A percentile compares a stretch with the other conserved stretches of the same genome.
Conservation (phyloP, 2,888 invertebrate genomes). For the Heliconius charithonia region DNA sequence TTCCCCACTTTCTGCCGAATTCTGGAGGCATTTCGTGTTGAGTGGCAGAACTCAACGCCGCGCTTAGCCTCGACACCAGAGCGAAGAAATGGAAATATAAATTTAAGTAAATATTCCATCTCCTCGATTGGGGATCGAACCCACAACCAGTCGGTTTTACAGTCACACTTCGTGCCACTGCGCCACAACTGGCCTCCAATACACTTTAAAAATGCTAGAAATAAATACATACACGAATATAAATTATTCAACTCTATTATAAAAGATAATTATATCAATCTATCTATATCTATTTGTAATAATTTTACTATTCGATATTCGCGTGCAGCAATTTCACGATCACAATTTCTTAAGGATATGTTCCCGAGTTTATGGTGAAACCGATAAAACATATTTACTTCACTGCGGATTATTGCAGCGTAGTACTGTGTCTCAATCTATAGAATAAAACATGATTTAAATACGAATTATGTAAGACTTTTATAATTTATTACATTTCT, state of each 20-base stretch:
- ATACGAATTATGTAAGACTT: not conserved
- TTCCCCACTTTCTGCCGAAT: too few species aligned
- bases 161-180: too few species aligned
- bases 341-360: conserved; percentile 7
- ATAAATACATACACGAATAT: not conserved
- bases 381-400: conserved; percentile 20
- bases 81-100: too few species aligned
- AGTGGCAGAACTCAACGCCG: too few species aligned
- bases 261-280: not conserved
- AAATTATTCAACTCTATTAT: not conserved
- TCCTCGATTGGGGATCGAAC: too few species aligned
- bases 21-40: too few species aligned
- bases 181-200: too few species aligned
- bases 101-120: too few species aligned
- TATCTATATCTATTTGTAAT: not conserved
- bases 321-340: conserved; percentile 7
- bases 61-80: too few species aligned
- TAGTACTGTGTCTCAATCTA: conserved; percentile 9
- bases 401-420: conserved; percentile 9
- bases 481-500: not conserved
- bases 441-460: conserved; percentile 6
- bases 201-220: too few species aligned
- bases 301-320: not conserved
- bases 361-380: not conserved
- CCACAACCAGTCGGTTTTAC: too few species aligned